Percentiles rank a stretch among this genome's conserved stretches.
Conservation (phyloP, 2,797 vertebrate genomes). For the Calcarius lapponicus region DNA sequence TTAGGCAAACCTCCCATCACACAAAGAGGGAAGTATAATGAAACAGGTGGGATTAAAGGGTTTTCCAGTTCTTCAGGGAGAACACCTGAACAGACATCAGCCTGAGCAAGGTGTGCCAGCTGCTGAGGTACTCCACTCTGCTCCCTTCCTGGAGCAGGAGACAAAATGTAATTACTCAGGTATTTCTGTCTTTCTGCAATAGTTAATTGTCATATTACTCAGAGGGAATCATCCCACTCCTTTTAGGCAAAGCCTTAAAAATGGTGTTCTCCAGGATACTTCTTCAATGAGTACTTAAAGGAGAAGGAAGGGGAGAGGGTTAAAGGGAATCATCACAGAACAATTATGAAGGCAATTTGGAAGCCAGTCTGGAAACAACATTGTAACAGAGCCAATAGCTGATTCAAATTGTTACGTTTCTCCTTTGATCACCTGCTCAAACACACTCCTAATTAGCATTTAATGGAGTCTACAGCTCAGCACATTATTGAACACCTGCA, state of each 20-base stretch:
- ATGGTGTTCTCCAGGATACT: not conserved
- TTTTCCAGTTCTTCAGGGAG: not conserved
- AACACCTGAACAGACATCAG: not conserved
- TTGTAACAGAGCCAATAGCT: slow-evolving; percentile 48
- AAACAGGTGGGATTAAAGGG: not conserved
- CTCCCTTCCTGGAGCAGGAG: not conserved
- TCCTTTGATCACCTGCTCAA: slow-evolving; percentile 48
- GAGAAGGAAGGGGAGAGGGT: slow-evolving; percentile 1
- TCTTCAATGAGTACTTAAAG: not conserved
- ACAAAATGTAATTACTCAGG: not conserved
- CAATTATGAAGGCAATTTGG: slow-evolving; percentile 35
- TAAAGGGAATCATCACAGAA: not conserved
- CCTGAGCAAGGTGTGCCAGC: not conserved
- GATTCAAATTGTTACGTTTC: slow-evolving; percentile 10
- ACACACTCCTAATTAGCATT: slow-evolving; percentile 11
- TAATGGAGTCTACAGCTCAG: slow-evolving; percentile 26
- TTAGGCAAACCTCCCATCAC: not conserved
- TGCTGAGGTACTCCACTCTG: not conserved
- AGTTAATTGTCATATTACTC: not conserved
- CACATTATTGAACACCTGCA: slow-evolving; percentile 11
- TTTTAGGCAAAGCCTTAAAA: not conserved
- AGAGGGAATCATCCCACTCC: not conserved
- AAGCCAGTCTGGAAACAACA: slow-evolving; percentile 46
- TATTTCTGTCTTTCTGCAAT: not conserved
- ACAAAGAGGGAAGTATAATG: not conserved